These are phyloP conservation scores for Papilio dardanus DNA, from an alignment of 1,140 invertebrate species.

Conservation along the genomic window DNA sequence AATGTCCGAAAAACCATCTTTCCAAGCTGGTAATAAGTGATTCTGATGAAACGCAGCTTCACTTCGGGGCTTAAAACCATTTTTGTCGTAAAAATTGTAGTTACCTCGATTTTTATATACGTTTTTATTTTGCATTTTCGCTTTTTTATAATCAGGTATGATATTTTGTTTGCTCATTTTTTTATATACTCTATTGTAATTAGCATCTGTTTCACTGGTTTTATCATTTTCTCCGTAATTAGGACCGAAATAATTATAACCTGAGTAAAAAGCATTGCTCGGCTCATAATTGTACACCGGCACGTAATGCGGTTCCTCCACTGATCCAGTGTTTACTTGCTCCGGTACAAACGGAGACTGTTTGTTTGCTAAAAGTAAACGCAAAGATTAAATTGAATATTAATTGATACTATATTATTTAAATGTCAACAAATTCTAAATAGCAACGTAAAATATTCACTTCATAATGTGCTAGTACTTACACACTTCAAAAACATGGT, in stretches of 20 bases:
- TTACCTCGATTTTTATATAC: neutral
- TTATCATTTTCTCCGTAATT: conserved; percentile 42
- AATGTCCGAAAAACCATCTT: conserved; percentile 21
- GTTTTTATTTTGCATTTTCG: conserved; percentile 1
- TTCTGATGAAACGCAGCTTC: neutral
- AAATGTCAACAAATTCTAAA: too few species aligned
- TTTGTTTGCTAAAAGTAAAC: conserved; percentile 48
- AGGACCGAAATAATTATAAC: conserved; percentile 51
- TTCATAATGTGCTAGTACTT: too few species aligned
- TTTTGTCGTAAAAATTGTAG: neutral
- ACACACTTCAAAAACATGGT: conserved; percentile 62
- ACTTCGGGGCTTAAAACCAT: conserved; percentile 15
- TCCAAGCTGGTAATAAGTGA: neutral
- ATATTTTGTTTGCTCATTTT: conserved; percentile 26
- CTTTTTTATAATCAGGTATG: neutral
- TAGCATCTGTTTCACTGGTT: conserved; percentile 4
- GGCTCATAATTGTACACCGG: conserved; percentile 65
- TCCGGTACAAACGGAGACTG: conserved; percentile 44
- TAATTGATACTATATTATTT: too few species aligned
- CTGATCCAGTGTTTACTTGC: neutral
- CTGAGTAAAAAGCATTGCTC: conserved; percentile 61
- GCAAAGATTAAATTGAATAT: neutral
- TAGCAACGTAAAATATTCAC: too few species aligned
- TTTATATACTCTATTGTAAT: conserved; percentile 19
- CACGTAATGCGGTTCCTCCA: conserved; percentile 53